Evolutionary conservation across 2,797 vertebrate genomes (phyloP).

Genomic region (Alfaro cultratus): DNA sequence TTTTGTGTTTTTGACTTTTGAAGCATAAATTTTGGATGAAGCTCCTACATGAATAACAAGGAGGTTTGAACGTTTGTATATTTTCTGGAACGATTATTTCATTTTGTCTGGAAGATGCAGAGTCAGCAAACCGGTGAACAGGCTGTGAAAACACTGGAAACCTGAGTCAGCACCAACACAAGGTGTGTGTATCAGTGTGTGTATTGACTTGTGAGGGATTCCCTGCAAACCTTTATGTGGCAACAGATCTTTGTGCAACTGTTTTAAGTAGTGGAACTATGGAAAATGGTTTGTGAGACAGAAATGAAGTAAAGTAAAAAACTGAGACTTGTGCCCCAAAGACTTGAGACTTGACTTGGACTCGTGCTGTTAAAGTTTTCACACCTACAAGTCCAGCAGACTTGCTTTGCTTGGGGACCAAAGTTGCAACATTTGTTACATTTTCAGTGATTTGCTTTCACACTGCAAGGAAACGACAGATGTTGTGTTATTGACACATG

Average conservation of each 20-base stretch:
- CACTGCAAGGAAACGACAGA: too few relatives aligned
- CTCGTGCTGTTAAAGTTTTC: neutral
- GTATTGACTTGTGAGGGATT: conserved; percentile 38
- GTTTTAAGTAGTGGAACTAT: conserved; percentile 19
- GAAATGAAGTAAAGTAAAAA: neutral
- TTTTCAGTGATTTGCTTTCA: too few relatives aligned
- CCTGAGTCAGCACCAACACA: conserved; percentile 43
- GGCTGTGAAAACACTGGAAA: conserved; percentile 25
- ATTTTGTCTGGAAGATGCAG: conserved; percentile 41
- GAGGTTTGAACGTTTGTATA: conserved; percentile 20
- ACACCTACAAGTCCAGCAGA: too few relatives aligned
- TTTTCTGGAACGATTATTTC: conserved; percentile 35
- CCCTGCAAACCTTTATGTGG: conserved; percentile 31
- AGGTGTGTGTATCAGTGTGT: conserved; percentile 27
- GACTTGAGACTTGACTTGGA: neutral
- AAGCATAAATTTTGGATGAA: neutral
- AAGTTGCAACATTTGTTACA: too few relatives aligned
- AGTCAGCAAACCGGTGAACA: conserved; percentile 54
- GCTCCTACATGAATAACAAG: neutral
- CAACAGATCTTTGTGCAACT: conserved; percentile 22
- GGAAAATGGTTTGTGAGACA: neutral
- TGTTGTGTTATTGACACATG: too few relatives aligned
- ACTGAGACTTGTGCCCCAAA: neutral
- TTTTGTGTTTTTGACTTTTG: neutral
- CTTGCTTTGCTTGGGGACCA: too few relatives aligned